These are phyloP conservation scores for Neosilurus mollespiculum DNA, from an alignment of 2,797 vertebrate genomes.

Conservation along the genomic window DNA sequence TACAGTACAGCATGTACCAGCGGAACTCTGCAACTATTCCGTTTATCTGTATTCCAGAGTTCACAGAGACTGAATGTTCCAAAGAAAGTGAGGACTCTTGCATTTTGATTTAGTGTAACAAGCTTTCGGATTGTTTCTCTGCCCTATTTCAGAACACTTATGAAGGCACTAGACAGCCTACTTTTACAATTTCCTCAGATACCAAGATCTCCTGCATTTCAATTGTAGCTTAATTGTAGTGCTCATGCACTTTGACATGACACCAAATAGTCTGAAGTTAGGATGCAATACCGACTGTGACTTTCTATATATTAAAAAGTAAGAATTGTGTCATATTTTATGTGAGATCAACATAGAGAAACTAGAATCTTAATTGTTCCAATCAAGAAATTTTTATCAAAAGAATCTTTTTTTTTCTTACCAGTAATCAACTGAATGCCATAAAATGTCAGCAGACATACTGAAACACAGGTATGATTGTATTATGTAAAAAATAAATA, in stretches of 20 bases:
- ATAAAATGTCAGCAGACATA: no score
- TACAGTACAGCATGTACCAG: constrained; percentile 45
- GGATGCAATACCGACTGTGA: not conserved
- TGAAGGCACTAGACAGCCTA: constrained; percentile 40
- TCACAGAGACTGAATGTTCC: constrained; percentile 66
- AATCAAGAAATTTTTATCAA: no score
- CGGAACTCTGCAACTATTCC: constrained; percentile 61
- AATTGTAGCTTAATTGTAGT: constrained; percentile 19
- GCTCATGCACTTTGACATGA: constrained; percentile 20
- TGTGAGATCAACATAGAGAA: no score
- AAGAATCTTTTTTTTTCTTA: no score
- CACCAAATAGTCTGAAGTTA: not conserved
- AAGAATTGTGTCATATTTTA: not conserved
- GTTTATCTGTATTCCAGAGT: constrained; percentile 65
- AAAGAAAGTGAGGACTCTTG: constrained; percentile 57
- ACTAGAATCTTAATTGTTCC: no score
- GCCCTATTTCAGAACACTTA: constrained; percentile 61
- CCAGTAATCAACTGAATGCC: no score
- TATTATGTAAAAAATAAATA: no score
- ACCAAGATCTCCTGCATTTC: constrained; percentile 12
- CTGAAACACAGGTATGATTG: no score
- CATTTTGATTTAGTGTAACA: constrained; percentile 63
- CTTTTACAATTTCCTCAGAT: constrained; percentile 10
- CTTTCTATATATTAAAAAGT: not conserved
- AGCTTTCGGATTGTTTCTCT: constrained; percentile 58